phyloP scores from a whole-genome alignment of 2,797 vertebrate species.

The Poeciliopsis presidionis region DNA sequence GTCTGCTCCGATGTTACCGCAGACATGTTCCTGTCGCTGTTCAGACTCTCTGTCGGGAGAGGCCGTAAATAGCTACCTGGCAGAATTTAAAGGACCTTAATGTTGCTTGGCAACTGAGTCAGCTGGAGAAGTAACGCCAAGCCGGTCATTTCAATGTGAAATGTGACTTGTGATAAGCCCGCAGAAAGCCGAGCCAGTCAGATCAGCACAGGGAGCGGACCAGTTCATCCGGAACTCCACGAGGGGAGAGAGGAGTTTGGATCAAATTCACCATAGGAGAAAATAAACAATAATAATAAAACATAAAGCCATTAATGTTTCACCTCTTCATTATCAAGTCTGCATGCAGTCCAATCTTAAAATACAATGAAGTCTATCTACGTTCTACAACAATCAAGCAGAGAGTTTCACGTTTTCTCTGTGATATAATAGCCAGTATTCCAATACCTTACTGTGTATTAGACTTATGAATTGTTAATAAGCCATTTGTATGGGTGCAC shows the following conservation, averaged over 20 bases:
- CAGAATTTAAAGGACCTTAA: constrained; percentile 49
- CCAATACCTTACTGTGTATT: constrained; percentile 4
- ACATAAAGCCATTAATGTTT: constrained; percentile 33
- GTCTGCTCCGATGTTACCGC: neutral
- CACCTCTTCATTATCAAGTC: constrained; percentile 3
- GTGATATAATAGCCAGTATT: constrained; percentile 8
- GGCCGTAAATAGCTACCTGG: constrained; percentile 66
- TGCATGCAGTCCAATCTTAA: constrained; percentile 32
- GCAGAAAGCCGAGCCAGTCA: constrained; percentile 29
- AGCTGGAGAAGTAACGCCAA: constrained; percentile 12
- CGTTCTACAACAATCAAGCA: constrained; percentile 25
- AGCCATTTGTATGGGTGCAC: constrained; percentile 61
- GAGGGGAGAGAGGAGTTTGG: constrained; percentile 40
- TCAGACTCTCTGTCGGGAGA: constrained; percentile 37
- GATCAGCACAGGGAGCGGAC: constrained; percentile 23
- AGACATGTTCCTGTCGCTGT: neutral
- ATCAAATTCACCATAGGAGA: constrained; percentile 27
- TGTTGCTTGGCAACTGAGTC: constrained; percentile 69
- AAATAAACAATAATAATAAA: neutral
- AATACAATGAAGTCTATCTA: constrained; percentile 9
- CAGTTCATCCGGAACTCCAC: neutral
- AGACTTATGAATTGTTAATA: constrained; percentile 31
- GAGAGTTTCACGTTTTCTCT: constrained; percentile 35
- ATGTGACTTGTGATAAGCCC: constrained; percentile 42
- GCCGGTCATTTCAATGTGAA: constrained; percentile 55